Base-by-base conservation (phyloP, 2,797 vertebrate species). In the Cyprinodon diabolis region DNA sequence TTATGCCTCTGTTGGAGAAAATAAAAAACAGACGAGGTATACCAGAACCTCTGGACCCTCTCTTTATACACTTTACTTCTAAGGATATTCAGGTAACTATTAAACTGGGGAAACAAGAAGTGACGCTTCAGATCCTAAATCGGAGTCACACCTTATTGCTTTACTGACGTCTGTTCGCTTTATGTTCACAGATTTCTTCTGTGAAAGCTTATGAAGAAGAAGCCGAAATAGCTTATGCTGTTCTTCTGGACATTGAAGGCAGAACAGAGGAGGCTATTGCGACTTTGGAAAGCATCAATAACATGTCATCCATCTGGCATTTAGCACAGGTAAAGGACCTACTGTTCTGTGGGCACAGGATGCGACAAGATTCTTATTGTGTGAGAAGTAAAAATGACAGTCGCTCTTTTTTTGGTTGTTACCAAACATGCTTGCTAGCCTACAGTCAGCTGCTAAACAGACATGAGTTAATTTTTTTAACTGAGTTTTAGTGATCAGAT, bases 41-140 rank as follows among this genome's bases (percentile, higher is more conserved):
- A 93, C 96, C 97, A 77, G 98, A 98, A 89, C 97, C 98, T 56
- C 94, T 94, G 3, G 95, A 99, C 70, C 97, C 98, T 17, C 92
- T 99, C 76, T 99, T 99, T 83, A 95, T 94, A 81, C 98, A 99
- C 89, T 99, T 99, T 84, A 93, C 93, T 54, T 96, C 96, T 80
- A 95, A 93, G 89, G 96, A 99, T 77, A 94, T 99, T 88, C 96
- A 98, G 97, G 98, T 99, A 57, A 75, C 65, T n/a, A 54, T 9
- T 54, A 0, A 57, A 17, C 40, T 40, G 30, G n/a, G 25, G 3
- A 47, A 51, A 0, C 1, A 47, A 21, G 6, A 30, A 21, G 3
- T 56, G n/a, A 69, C 4, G 4, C 23, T 5, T 54, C 19, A 60
- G 9, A 12, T 57, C 3, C 12, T 57, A 9, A 56, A 9, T 6